Conservation (phyloP, 2,888 invertebrate genomes). For the Acronicta psi region DNA sequence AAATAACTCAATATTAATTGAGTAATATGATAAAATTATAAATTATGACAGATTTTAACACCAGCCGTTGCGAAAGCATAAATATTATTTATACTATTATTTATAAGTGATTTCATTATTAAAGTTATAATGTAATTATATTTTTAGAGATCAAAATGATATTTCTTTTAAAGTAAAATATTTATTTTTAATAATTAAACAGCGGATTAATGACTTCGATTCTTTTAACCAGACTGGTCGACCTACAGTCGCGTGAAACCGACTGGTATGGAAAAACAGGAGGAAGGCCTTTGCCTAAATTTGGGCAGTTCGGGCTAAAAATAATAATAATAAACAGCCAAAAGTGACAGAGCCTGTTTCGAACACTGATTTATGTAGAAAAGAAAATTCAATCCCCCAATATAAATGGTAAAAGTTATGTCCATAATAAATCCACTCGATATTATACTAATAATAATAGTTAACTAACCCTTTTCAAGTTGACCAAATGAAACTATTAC, state of each 20-base stretch:
- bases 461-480: constrained; percentile 13
- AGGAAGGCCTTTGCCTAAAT: no score
- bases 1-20: constrained; percentile 69
- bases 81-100: constrained; percentile 26
- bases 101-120: constrained; percentile 29
- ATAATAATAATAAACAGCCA: no score
- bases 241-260: no score
- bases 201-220: no score
- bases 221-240: no score
- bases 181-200: no score
- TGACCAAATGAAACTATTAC: constrained; percentile 36
- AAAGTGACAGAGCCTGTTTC: no score
- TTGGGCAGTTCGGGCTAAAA: no score
- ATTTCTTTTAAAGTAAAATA: no score
- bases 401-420: neutral
- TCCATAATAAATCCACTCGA: neutral
- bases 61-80: constrained; percentile 31
- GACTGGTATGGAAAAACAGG: no score
- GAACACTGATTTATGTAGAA: no score
- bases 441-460: neutral
- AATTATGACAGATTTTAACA: constrained; percentile 64
- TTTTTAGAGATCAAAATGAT: constrained; percentile 11
- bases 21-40: constrained; percentile 76
- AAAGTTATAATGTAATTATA: constrained; percentile 11
- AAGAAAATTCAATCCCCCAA: no score